These are phyloP conservation scores for Agriopis leucophaearia DNA, from an alignment of 2,888 invertebrate genomes.

Conservation along the genomic window DNA sequence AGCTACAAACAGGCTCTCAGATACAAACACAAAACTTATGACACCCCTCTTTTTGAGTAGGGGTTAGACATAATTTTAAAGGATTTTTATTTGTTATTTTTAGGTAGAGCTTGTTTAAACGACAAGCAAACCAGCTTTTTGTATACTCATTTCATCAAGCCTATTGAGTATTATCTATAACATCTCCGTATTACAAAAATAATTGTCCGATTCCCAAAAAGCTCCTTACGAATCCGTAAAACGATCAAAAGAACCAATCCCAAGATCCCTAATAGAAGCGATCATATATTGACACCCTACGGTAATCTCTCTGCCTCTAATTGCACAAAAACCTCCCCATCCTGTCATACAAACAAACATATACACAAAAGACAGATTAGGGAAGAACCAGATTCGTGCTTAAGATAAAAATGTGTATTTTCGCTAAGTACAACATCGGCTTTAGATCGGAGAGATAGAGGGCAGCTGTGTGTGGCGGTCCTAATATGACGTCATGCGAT, in stretches of 20 bases:
- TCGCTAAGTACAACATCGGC: conserved; percentile 79
- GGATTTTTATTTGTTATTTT: no score
- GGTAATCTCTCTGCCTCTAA: conserved; percentile 72
- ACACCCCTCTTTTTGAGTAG: no score
- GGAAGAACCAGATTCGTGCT: conserved; percentile 81
- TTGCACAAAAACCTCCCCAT: conserved; percentile 79
- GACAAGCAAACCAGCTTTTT: background rate
- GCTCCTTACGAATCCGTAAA: conserved; percentile 35
- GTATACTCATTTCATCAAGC: background rate
- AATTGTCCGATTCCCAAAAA: conserved; percentile 37
- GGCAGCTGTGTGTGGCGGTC: conserved; percentile 74
- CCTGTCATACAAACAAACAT: conserved; percentile 76
- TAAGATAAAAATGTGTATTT: conserved; percentile 84
- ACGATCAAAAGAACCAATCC: conserved; percentile 61
- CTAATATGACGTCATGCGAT: conserved; percentile 64
- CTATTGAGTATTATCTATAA: conserved; percentile 1
- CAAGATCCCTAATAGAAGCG: conserved; percentile 55
- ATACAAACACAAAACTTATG: no score
- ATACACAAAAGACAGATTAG: conserved; percentile 83
- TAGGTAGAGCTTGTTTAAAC: background rate
- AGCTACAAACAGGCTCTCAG: no score
- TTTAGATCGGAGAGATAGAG: conserved; percentile 80
- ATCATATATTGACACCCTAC: conserved; percentile 69
- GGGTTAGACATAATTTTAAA: no score
- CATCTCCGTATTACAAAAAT: conserved; percentile 14